Evolutionary conservation across 2,113 vertebrate genomes (phyloP).

Genomic region (Lepisosteus oculatus): DNA sequence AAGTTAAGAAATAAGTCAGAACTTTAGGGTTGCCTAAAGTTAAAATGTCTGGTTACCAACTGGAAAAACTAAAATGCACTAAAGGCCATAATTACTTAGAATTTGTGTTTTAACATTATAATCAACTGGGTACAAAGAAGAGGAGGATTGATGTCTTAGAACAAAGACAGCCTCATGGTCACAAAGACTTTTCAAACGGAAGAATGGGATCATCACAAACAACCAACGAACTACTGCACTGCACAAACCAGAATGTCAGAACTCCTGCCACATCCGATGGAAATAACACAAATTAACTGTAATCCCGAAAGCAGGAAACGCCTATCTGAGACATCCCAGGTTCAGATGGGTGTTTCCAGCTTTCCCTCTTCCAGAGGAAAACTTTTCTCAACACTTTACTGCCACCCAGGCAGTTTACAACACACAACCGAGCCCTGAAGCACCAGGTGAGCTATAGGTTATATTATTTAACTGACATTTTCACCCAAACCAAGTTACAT

Average conservation of each 20-base stretch:
- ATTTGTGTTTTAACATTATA: background rate
- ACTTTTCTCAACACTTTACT: background rate
- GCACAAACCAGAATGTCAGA: slow-evolving; percentile 24
- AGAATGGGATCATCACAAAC: slow-evolving; percentile 8
- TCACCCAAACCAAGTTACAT: too few species aligned
- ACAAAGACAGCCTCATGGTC: too few species aligned
- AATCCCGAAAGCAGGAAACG: slow-evolving; percentile 35
- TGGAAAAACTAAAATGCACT: background rate
- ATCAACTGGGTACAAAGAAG: background rate
- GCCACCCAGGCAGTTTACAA: slow-evolving; percentile 4
- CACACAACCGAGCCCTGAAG: slow-evolving; percentile 3
- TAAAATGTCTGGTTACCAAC: too few species aligned
- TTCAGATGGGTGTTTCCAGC: background rate
- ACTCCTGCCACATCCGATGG: slow-evolving; percentile 40
- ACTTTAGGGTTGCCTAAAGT: too few species aligned
- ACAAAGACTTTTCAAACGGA: too few species aligned
- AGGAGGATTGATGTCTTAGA: too few species aligned
- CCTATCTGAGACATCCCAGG: slow-evolving; percentile 24
- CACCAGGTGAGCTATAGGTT: slow-evolving; percentile 1
- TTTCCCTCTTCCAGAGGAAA: slow-evolving; percentile 20
- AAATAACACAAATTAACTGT: slow-evolving; percentile 46
- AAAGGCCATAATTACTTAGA: too few species aligned
- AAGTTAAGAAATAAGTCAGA: too few species aligned
- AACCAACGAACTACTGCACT: slow-evolving; percentile 22
- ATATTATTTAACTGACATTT: background rate